Evolutionary conservation across 2,113 vertebrate species (phyloP).

Genomic region (Pluvianellus socialis): DNA sequence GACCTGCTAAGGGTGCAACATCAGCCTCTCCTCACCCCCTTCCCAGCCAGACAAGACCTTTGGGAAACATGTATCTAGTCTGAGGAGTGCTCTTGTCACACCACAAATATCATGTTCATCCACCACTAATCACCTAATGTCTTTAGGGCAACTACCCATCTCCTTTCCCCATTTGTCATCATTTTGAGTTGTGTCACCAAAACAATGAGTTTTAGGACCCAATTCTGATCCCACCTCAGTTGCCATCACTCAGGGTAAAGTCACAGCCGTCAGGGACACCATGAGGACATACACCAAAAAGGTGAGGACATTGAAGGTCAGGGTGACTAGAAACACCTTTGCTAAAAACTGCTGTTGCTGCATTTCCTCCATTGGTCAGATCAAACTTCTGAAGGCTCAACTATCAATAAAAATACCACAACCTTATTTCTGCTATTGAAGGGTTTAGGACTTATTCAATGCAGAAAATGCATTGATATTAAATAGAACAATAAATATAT

Average conservation of each 20-base stretch:
- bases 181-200: background rate
- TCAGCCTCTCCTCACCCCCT: fast-evolving
- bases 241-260: background rate
- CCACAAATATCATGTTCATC: background rate
- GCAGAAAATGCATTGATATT: background rate
- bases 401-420: background rate
- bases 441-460: background rate
- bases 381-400: background rate
- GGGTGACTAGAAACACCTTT: background rate
- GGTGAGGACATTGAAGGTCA: background rate
- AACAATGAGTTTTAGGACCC: background rate
- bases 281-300: background rate
- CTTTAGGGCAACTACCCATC: background rate
- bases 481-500: background rate
- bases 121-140: background rate
- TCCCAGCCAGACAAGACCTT: background rate
- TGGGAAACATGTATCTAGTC: background rate
- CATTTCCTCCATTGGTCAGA: background rate
- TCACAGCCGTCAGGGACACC: background rate
- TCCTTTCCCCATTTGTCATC: background rate
- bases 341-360: background rate
- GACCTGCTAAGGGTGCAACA: too few relatives aligned
- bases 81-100: background rate
- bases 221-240: background rate
- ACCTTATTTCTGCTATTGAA: background rate